Base-by-base conservation (phyloP, 2,113 vertebrate genomes). In the Mystacornis crossleyi region DNA sequence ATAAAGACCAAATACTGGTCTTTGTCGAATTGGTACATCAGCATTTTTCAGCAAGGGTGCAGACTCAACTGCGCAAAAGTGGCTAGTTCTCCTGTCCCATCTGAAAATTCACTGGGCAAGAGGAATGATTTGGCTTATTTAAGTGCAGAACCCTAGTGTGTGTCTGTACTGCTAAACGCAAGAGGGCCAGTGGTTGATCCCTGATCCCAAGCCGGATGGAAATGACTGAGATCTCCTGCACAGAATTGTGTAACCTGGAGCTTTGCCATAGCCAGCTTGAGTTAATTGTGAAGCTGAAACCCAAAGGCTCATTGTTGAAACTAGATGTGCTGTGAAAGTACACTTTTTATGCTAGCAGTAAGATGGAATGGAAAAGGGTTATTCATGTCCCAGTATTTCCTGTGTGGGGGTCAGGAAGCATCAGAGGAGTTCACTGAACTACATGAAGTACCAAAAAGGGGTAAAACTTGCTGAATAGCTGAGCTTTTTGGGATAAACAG, bases 181-280 rank as follows among this genome's bases (percentile, higher is more conserved):
- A 40, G 28, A 54, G 25, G 12, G 21, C 5, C 11, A 11, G 18
- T 0, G 3, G 34, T n/a, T 65, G 6, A 65, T 70, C 12, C 23
- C 34, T 43, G n/a, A 14, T 69, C 11, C 34, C 33, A 67, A 42
- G 38, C 3, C 29, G 50, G 55, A 54, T 34, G n/a, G n/a, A 50
- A 70, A 34, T 0, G 8, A 67, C 15, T 45, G 29, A 47, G 28
- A 4, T 58, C 16, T 33, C 21, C 47, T 58, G 31, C 33, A 10
- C 23, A 29, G 18, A 40, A n/a, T 11, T 60, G 12, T 38, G 34
- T 33, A 25, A 24, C 11, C 23, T 88, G 12, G 19, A 18, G 28
- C 8, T 86, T 60, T 0, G 0, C 65, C 40, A 62, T 3, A 48
- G 29, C 36, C 50, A 73, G 36, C 34, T 60, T 47, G 12, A 15